Base-by-base conservation (phyloP, 2,888 invertebrate species). In the Brachyptera putata region DNA sequence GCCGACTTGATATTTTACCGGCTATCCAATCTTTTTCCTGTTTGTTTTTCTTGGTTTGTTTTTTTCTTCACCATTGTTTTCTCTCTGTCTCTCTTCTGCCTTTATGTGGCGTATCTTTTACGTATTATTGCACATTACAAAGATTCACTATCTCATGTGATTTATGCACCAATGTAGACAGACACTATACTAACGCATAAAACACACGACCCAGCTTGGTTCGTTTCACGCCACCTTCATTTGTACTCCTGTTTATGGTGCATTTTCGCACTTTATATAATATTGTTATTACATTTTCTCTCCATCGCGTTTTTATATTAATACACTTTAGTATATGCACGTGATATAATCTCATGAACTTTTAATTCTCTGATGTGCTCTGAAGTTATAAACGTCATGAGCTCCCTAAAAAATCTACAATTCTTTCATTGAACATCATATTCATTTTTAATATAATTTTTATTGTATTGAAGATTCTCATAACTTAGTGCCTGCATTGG, bases 61-160 rank as follows among this genome's bases (percentile, higher is more conserved):
- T 41, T n/a, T 41, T 41, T 21, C 3, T 5, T 16, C 16, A 41
- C 18, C 16, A 3, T 41, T 14, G 18, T 21, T 18, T 14, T 41
- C 24, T 24, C 24, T 21, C 24, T n/a, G 21, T n/a, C n/a, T n/a
- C n/a, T n/a, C n/a, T 13, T 16, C 14, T 3, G 18, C 11, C 24
- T 46, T 46, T 46, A 24, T 46, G 46, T 22, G 22, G 24, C 46
- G 22, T 22, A 24, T 46, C 46, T 46, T 24, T 46, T 46, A 4
- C 46, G 46, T 46, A 46, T 46, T 46, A 24, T 46, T 22, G 46
- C 46, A 24, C 50, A 50, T 26, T 50, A 50, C 30, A 24, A 30
- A 24, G 3, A 14, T 25, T 14, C 50, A 26, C 7, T 25, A 26
- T 4, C 46, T 3, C 16, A 3, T 46, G 21, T 53, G 53, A 30